Conservation (phyloP, 1,140 invertebrate genomes). For the Melitaea cinxia region DNA sequence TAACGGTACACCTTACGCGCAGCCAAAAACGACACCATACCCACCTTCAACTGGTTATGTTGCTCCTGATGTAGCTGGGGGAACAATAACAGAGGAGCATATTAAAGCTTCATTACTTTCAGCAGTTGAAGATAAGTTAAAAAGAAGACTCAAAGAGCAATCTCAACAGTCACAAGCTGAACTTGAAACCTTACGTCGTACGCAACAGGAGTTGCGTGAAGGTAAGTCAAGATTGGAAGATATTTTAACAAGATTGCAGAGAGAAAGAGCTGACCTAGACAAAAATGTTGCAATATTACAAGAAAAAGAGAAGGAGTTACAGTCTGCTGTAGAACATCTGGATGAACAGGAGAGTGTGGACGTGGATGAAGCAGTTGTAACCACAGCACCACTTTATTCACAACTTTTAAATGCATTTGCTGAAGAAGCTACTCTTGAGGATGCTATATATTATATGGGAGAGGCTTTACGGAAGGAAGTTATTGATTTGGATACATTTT, state of each 20-base stretch:
- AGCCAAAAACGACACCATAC: slow-evolving; percentile 69
- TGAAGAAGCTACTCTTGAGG: slow-evolving; percentile 98
- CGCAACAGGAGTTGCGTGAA: slow-evolving; percentile 92
- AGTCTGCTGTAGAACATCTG: slow-evolving; percentile 90
- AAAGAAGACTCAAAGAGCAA: slow-evolving; percentile 92
- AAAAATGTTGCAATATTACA: slow-evolving; percentile 91
- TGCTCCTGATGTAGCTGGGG: slow-evolving; percentile 81
- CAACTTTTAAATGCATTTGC: slow-evolving; percentile 98
- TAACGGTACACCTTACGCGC: slow-evolving; percentile 62
- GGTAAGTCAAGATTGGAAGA: slow-evolving; percentile 93
- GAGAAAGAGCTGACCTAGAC: slow-evolving; percentile 92
- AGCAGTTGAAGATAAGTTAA: slow-evolving; percentile 97
- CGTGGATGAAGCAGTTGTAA: slow-evolving; percentile 98
- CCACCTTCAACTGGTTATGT: slow-evolving; percentile 65
- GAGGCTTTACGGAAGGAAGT: slow-evolving; percentile 96
- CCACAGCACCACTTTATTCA: slow-evolving; percentile 97
- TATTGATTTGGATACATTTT: slow-evolving; percentile 97
- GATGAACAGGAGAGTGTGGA: slow-evolving; percentile 91
- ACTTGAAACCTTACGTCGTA: slow-evolving; percentile 93
- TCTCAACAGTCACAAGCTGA: slow-evolving; percentile 95
- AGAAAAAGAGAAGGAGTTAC: slow-evolving; percentile 93
- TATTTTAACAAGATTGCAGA: slow-evolving; percentile 91
- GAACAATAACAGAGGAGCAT: slow-evolving; percentile 97
- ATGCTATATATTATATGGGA: slow-evolving; percentile 99
- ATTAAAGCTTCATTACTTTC: slow-evolving; percentile 96